Percentiles rank a stretch among this genome's conserved stretches.
phyloP scores from a whole-genome alignment of 2,888 invertebrate genomes.

The Sinotaia quadrata region DNA sequence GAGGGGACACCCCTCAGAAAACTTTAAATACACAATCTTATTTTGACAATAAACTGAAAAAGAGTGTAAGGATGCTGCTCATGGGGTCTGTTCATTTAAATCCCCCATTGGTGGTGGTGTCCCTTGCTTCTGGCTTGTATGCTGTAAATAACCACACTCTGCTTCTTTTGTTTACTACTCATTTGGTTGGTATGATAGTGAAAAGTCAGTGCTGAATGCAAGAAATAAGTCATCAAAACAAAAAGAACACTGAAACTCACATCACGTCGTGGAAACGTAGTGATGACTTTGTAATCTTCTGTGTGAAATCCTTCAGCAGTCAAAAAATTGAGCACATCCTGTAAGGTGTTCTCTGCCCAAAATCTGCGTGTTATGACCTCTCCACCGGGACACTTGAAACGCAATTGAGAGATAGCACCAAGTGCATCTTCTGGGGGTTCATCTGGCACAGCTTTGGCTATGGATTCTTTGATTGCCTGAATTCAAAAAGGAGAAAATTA shows the following conservation, averaged over 20 bases:
- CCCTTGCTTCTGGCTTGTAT: too few species aligned
- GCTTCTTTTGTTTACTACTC: too few species aligned
- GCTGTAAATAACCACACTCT: too few species aligned
- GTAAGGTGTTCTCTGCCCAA: conserved; percentile 74
- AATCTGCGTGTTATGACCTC: conserved; percentile 86
- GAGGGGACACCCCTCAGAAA: too few species aligned
- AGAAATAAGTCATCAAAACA: too few species aligned
- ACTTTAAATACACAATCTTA: too few species aligned
- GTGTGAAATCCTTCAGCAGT: conserved; percentile 90
- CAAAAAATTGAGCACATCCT: conserved; percentile 88
- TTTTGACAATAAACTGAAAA: too few species aligned
- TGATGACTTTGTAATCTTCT: conserved; percentile 90
- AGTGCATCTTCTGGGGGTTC: conserved; percentile 70
- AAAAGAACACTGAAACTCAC: conserved; percentile 78
- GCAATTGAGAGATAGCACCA: conserved; percentile 73
- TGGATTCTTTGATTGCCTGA: conserved; percentile 70
- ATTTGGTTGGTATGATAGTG: too few species aligned
- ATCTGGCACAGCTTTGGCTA: conserved; percentile 70
- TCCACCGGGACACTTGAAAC: conserved; percentile 87
- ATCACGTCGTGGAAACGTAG: conserved; percentile 95
- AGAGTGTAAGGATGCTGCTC: too few species aligned
- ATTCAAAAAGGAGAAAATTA: conserved; percentile 5
- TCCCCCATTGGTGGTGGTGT: too few species aligned
- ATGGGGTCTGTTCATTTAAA: too few species aligned
- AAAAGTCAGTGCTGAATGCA: too few species aligned